Base-by-base conservation (phyloP, 2,888 invertebrate genomes). In the Brassicogethes aeneus region DNA sequence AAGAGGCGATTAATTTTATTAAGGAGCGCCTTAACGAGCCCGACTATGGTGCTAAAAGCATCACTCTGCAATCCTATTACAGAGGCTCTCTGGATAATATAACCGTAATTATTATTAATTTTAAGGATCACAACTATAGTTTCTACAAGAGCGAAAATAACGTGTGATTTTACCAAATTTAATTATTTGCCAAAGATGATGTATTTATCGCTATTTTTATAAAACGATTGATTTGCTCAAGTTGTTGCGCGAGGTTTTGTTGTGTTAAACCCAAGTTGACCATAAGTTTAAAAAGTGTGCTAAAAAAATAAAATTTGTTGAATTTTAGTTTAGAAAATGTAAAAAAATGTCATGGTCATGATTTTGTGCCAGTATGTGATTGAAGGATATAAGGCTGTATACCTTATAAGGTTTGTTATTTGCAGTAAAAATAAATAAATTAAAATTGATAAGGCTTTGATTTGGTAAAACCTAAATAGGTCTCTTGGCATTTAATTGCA, bases 51-150 rank as follows among this genome's bases (percentile, higher is more conserved):
- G 94, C 95, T 40, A 92, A 91, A 69, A 89, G 89, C 62, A 75
- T 96, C 52, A 85, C 90, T 15, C 72, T 91, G 51, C 89, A 93
- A 68, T 91, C 95, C 10, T 92, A 88, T 67, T 84, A 88, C 60
- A 79, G 90, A 55, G 94, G 94, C 33, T 94, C 94, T 2, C 79
- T 89, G 45, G 96, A 96, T 71, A 96, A 96, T 69, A 93, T 96
- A 44, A 93, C 94, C 33, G 92, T 95, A 42, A 75, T 96, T 68
- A 79, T 96, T 44, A 85, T 94, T 44, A 85, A 88, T 68, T 84
- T 93, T 59, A 72, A 74, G 57, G 76, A 82, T 62, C 70, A 69
- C 52, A 44, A 59, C 51, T 53, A 56, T 39, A 49, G 57, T 44
- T 51, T 44, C 31, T 44, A 50, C 39, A 43, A 39, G 33, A 40